Evolutionary conservation across 1,140 invertebrate genomes (phyloP).

Genomic region (Listronotus bonariensis): DNA sequence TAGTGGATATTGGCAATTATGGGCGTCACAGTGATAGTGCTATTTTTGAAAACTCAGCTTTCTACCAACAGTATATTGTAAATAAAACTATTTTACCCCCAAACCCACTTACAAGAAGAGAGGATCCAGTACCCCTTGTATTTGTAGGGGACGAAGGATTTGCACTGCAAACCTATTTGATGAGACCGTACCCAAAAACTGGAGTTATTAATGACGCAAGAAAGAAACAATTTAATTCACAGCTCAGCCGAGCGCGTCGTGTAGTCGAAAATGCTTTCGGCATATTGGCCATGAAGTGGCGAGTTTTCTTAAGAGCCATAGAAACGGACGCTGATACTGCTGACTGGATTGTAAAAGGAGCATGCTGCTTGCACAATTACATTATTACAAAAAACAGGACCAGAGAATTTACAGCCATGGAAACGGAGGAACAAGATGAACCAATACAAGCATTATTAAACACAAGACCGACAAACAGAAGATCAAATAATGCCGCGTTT

Average conservation of each 20-base stretch:
- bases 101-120: constrained; percentile 35
- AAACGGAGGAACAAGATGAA: constrained; percentile 14
- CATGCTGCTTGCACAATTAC: constrained; percentile 44
- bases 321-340: constrained; percentile 33
- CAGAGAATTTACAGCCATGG: constrained; percentile 7
- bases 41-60: constrained; percentile 46
- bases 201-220: constrained; percentile 10
- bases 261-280: too few relatives aligned
- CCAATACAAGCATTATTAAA: constrained; percentile 22
- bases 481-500: constrained; percentile 18
- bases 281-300: too few relatives aligned
- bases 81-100: constrained; percentile 39
- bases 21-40: constrained; percentile 53
- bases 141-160: constrained; percentile 57
- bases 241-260: constrained; percentile 49
- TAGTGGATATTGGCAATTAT: constrained; percentile 55
- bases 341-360: constrained; percentile 37
- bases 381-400: constrained; percentile 24
- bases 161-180: constrained; percentile 47
- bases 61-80: constrained; percentile 44
- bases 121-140: constrained; percentile 45
- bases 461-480: constrained; percentile 22
- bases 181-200: constrained; percentile 43
- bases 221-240: constrained; percentile 47
- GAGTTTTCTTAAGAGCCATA: constrained; percentile 47